Evolutionary conservation across 2,888 invertebrate genomes (phyloP).

Genomic region (Zootermopsis nevadensis): DNA sequence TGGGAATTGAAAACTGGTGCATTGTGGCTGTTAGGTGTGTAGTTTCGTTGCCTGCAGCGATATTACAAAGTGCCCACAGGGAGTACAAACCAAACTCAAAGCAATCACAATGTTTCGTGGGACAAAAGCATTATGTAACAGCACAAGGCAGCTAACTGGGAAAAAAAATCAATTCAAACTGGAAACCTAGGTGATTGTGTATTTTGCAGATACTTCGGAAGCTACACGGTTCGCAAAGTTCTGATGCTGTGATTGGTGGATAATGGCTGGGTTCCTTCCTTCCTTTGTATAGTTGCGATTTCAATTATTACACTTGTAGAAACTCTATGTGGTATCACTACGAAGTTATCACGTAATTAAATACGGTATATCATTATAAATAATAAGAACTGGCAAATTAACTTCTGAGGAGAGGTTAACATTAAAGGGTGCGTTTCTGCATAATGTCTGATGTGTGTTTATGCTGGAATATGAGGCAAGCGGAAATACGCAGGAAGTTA

Average conservation of each 20-base stretch:
- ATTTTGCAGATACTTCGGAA: background rate
- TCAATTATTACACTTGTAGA: too few species aligned
- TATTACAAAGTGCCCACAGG: background rate
- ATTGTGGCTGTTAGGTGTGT: conserved; percentile 12
- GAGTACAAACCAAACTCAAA: conserved; percentile 1
- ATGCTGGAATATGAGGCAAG: too few species aligned
- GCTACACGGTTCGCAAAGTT: background rate
- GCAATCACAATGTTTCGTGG: conserved; percentile 18
- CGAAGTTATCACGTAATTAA: too few species aligned
- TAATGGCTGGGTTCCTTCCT: background rate
- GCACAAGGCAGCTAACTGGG: background rate
- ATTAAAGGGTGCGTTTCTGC: too few species aligned
- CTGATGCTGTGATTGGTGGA: background rate
- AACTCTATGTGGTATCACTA: too few species aligned
- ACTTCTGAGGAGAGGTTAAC: too few species aligned
- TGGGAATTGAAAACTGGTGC: conserved; percentile 9
- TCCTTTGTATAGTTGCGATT: too few species aligned
- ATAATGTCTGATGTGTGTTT: too few species aligned
- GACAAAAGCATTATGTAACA: conserved; percentile 3
- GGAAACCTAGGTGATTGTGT: background rate
- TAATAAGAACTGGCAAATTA: too few species aligned
- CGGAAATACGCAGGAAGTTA: too few species aligned
- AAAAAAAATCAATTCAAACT: background rate
- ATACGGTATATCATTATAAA: too few species aligned
- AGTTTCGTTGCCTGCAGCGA: background rate